phyloP scores from a whole-genome alignment of 2,888 invertebrate genomes.

The Philhelius pedissequus region DNA sequence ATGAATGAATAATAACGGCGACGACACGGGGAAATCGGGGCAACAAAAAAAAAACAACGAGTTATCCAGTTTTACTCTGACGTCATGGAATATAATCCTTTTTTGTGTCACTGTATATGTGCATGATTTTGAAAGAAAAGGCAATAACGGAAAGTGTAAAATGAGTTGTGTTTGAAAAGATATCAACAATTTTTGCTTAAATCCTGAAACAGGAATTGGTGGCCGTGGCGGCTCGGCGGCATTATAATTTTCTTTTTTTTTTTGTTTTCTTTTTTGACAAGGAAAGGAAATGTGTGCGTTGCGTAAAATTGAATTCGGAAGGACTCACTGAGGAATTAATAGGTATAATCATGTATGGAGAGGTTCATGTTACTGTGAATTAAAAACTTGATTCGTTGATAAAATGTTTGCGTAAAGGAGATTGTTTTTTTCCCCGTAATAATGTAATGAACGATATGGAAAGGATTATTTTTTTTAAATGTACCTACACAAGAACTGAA shows the following conservation, averaged over 20 bases:
- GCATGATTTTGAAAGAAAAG: background rate
- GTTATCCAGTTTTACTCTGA: constrained; percentile 71
- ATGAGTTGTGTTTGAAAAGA: background rate
- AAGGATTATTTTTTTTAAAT: background rate
- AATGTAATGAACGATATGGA: background rate
- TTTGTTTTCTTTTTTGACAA: no score
- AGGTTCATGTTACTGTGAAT: constrained; percentile 27
- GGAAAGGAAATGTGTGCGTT: constrained; percentile 29
- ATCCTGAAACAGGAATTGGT: constrained; percentile 22
- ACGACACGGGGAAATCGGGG: background rate
- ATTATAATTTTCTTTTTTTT: background rate
- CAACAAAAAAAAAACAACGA: constrained; percentile 40
- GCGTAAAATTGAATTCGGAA: constrained; percentile 44
- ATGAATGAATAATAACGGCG: background rate
- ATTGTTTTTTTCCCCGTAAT: background rate
- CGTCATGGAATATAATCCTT: constrained; percentile 69
- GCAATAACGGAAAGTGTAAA: background rate
- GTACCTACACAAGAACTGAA: background rate
- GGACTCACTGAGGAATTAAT: constrained; percentile 6
- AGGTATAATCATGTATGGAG: background rate
- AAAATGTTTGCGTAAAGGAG: background rate
- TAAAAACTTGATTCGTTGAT: constrained; percentile 30
- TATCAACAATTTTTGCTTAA: constrained; percentile 22
- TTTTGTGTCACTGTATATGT: constrained; percentile 20
- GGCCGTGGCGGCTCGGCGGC: background rate